These are phyloP conservation scores for Helicoverpa assulta DNA, from an alignment of 2,888 invertebrate genomes.

Conservation along the genomic window DNA sequence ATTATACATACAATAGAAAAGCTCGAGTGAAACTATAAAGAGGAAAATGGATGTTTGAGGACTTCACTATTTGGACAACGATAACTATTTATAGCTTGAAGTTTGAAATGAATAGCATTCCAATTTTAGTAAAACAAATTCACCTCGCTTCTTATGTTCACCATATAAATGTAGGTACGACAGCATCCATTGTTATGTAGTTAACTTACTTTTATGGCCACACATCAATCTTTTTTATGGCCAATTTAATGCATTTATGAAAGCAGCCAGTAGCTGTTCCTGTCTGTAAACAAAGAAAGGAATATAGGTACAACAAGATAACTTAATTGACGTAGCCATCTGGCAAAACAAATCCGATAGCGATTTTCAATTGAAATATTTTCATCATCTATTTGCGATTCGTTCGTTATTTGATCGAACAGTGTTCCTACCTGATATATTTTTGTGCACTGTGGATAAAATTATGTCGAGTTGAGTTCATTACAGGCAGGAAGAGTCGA, in stretches of 20 bases:
- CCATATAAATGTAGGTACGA: conserved; percentile 14
- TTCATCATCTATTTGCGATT: conserved; percentile 33
- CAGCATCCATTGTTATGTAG: conserved; percentile 21
- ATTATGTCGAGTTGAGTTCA: conserved; percentile 72
- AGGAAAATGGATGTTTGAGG: no score
- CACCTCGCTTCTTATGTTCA: not conserved
- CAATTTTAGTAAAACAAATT: conserved; percentile 14
- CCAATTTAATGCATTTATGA: not conserved
- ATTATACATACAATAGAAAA: no score
- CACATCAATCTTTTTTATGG: not conserved
- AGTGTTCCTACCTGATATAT: conserved; percentile 51
- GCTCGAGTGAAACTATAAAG: no score
- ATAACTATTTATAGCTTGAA: no score
- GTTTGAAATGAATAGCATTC: conserved; percentile 10
- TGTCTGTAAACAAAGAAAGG: conserved; percentile 28
- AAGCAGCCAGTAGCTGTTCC: not conserved
- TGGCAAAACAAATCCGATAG: conserved; percentile 24
- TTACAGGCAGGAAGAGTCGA: conserved; percentile 79
- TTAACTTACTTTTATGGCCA: not conserved
- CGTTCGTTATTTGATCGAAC: conserved; percentile 52
- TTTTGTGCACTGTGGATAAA: conserved; percentile 62
- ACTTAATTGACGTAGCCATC: conserved; percentile 29
- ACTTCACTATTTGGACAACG: no score
- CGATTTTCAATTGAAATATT: conserved; percentile 45
- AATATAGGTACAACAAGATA: conserved; percentile 1